Evolutionary conservation across 2,888 invertebrate species (phyloP).

Genomic region (Cheilosia grossa): DNA sequence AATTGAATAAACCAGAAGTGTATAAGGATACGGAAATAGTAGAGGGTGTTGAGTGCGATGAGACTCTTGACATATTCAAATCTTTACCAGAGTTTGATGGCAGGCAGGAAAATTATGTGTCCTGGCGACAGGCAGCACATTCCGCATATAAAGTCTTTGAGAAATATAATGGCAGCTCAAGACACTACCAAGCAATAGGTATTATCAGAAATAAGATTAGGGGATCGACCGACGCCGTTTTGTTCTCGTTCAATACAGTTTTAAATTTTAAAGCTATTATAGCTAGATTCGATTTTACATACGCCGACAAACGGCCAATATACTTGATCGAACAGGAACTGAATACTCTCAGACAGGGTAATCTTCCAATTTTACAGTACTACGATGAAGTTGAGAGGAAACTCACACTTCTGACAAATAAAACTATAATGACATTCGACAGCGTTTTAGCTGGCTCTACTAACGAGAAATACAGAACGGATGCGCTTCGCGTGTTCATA

Average conservation of each 20-base stretch:
- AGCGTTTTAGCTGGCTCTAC: slow-evolving; percentile 21
- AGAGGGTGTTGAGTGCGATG: slow-evolving; percentile 8
- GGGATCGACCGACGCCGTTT: slow-evolving; percentile 47
- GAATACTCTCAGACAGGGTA: slow-evolving; percentile 57
- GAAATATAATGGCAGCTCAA: slow-evolving; percentile 44
- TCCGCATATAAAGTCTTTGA: slow-evolving; percentile 56
- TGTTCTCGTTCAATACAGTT: slow-evolving; percentile 57
- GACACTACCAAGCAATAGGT: slow-evolving; percentile 55
- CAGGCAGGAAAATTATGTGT: slow-evolving; percentile 9
- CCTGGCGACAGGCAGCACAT: slow-evolving; percentile 44
- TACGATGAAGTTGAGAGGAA: slow-evolving; percentile 64
- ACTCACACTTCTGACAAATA: slow-evolving; percentile 38
- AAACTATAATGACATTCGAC: slow-evolving; percentile 38
- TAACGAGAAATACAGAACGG: slow-evolving; percentile 63
- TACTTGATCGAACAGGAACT: slow-evolving; percentile 65
- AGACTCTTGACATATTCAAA: slow-evolving; percentile 18
- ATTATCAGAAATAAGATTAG: slow-evolving; percentile 65
- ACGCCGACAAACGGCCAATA: slow-evolving; percentile 47
- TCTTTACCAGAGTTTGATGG: slow-evolving; percentile 32
- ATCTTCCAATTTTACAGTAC: slow-evolving; percentile 43
- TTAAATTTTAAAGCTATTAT: slow-evolving; percentile 63
- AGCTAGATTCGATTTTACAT: slow-evolving; percentile 59
- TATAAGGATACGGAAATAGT: slow-evolving; percentile 5
- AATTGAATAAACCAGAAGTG: slow-evolving; percentile 6
- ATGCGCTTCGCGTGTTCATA: slow-evolving; percentile 60